Conservation (phyloP, 2,113 vertebrate genomes). For the Romanogobio albipinnatus region DNA sequence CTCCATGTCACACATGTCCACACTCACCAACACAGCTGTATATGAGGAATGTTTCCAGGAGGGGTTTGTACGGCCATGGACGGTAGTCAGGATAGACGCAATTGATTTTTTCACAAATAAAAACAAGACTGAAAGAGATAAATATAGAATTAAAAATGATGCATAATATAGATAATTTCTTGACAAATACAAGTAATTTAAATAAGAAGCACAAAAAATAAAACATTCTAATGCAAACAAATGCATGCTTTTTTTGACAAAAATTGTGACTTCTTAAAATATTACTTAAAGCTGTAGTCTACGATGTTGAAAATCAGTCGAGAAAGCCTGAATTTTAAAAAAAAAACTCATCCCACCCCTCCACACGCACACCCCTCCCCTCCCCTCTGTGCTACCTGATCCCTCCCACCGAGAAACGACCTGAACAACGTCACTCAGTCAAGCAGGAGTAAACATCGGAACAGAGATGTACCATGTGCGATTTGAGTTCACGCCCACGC, state of each 20-base stretch:
- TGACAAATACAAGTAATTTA: background rate
- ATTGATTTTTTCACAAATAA: background rate
- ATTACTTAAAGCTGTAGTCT: no score
- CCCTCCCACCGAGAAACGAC: no score
- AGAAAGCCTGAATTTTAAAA: no score
- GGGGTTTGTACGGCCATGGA: conserved; percentile 15
- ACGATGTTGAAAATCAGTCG: no score
- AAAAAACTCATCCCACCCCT: no score
- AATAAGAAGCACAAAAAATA: background rate
- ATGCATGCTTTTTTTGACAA: no score
- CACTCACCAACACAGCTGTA: conserved; percentile 8
- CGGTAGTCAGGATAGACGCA: background rate
- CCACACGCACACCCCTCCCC: no score
- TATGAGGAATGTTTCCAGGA: conserved; percentile 39
- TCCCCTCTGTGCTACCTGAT: no score
- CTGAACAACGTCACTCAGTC: no score
- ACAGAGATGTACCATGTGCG: no score
- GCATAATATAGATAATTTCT: background rate
- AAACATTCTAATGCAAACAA: background rate
- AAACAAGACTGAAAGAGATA: conserved; percentile 17
- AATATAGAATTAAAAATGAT: background rate
- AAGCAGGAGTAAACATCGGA: no score
- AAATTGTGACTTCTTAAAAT: background rate
- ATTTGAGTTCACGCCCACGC: no score
- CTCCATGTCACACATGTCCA: conserved; percentile 50